Evolutionary conservation across 2,113 vertebrate genomes (phyloP).

Genomic region (Dipodomys stephensi): DNA sequence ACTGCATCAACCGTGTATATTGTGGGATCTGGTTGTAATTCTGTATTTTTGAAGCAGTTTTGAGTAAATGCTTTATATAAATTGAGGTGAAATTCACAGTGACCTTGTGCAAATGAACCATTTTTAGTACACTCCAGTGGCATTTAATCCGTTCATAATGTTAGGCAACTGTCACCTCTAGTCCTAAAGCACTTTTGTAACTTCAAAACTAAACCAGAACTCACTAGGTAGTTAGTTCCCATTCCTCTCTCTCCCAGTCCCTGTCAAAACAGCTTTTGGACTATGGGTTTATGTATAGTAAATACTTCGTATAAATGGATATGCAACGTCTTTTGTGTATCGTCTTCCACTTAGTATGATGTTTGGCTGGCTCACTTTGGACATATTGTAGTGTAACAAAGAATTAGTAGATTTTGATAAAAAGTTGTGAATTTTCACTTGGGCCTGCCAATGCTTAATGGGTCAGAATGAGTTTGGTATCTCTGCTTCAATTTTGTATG

Average conservation of each 20-base stretch:
- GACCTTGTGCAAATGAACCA: background rate
- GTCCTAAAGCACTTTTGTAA: background rate
- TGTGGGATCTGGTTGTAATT: constrained; percentile 3
- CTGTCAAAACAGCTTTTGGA: background rate
- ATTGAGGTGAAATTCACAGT: background rate
- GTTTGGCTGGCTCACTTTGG: background rate
- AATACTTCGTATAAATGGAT: background rate
- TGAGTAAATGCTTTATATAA: background rate
- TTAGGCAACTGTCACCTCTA: background rate
- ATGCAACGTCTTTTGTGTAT: background rate
- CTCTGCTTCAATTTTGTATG: background rate
- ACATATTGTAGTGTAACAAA: background rate
- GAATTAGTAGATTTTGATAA: background rate
- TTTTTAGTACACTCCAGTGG: background rate
- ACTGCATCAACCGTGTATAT: background rate
- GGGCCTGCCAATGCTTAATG: background rate
- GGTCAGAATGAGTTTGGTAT: background rate
- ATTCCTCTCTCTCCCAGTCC: background rate
- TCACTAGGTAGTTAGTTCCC: background rate
- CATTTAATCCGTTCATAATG: background rate
- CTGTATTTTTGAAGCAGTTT: background rate
- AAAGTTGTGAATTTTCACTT: background rate
- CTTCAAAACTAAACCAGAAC: background rate
- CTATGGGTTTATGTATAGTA: background rate
- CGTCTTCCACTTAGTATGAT: background rate